These are phyloP conservation scores for Pangasius larnaudii DNA, from an alignment of 2,797 vertebrate genomes.

Conservation along the genomic window DNA sequence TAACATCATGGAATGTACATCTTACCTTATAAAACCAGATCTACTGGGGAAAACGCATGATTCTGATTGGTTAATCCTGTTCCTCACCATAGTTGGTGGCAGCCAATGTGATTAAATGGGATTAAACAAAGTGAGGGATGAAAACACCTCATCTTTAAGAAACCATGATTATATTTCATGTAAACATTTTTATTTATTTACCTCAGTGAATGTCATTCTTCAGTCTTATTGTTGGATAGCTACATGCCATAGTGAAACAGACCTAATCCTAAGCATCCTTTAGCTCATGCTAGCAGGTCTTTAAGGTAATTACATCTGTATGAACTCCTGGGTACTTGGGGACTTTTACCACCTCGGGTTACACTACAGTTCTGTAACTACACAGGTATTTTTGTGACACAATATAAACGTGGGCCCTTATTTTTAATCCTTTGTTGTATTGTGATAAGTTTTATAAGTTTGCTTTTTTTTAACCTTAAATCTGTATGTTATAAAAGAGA, in stretches of 20 bases:
- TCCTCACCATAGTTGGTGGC: neutral
- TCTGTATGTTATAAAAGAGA: neutral
- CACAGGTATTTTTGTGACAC: neutral
- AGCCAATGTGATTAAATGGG: too few species aligned
- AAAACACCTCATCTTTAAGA: neutral
- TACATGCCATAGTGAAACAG: neutral
- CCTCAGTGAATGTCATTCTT: too few species aligned
- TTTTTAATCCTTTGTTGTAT: neutral
- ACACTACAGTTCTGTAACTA: neutral
- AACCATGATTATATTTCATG: neutral
- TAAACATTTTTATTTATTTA: neutral
- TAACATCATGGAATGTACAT: neutral
- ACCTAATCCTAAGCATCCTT: neutral
- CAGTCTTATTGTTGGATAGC: neutral
- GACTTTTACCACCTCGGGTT: neutral
- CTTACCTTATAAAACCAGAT: neutral
- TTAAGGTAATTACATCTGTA: neutral
- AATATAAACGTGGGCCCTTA: neutral
- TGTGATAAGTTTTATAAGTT: too few species aligned
- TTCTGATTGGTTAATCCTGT: neutral
- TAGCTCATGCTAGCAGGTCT: too few species aligned
- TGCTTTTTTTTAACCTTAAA: neutral
- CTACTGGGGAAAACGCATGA: neutral
- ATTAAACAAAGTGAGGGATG: neutral
- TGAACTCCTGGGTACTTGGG: neutral